Evolutionary conservation across 2,113 vertebrate species (phyloP).

Genomic region (Dasyurus viverrinus): DNA sequence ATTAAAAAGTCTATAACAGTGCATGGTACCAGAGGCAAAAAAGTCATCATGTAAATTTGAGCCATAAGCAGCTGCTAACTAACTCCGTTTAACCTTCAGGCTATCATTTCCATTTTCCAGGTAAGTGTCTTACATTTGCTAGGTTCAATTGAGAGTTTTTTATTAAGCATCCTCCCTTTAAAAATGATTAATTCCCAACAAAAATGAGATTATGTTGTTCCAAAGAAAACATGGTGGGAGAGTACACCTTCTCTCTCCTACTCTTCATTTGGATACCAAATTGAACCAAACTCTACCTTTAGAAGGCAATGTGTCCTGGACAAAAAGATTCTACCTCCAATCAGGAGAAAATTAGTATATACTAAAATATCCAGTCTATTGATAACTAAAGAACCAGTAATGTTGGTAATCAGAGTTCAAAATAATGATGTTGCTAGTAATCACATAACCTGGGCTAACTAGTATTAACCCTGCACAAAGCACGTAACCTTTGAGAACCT

Average conservation of each 20-base stretch:
- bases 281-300: background rate
- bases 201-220: constrained; percentile 30
- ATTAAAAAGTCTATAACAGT: constrained; percentile 24
- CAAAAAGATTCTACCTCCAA: background rate
- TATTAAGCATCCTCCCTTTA: constrained; percentile 6
- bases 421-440: background rate
- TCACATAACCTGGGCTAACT: background rate
- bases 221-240: constrained; percentile 19
- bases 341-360: background rate
- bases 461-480: background rate
- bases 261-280: background rate
- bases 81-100: constrained; percentile 52
- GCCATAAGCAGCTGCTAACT: background rate
- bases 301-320: background rate
- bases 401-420: background rate
- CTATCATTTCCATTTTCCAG: constrained; percentile 8
- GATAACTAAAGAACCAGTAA: background rate
- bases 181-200: constrained; percentile 36
- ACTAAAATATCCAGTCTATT: background rate
- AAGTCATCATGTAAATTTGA: background rate
- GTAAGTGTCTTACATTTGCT: background rate
- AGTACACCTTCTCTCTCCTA: background rate
- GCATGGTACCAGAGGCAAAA: background rate
- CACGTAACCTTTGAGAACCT: background rate
- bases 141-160: constrained; percentile 23